Evolutionary conservation across 2,888 invertebrate species (phyloP).

Genomic region (Pyrochroa serraticornis): DNA sequence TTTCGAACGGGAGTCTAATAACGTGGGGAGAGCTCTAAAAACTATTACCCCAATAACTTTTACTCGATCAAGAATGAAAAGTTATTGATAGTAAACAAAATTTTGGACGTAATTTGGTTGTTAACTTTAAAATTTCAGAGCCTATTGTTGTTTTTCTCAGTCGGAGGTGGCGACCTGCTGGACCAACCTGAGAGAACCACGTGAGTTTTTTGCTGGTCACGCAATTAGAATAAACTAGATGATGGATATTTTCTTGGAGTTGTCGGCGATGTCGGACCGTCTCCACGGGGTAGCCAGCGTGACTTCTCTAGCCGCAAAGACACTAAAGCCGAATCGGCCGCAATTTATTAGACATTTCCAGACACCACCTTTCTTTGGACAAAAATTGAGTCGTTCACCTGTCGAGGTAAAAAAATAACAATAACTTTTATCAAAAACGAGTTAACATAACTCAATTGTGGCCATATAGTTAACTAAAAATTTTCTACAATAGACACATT

Average conservation of each 20-base stretch:
- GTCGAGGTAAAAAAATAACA: conserved; percentile 35
- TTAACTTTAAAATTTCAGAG: too few species aligned
- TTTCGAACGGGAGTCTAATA: too few species aligned
- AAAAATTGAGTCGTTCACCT: conserved; percentile 42
- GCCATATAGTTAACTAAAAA: conserved; percentile 4
- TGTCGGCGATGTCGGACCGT: conserved; percentile 33
- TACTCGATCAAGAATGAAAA: too few species aligned
- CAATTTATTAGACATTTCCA: conserved; percentile 40
- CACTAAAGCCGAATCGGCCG: conserved; percentile 22
- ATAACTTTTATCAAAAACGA: too few species aligned
- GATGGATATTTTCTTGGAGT: conserved; percentile 42
- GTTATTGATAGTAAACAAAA: too few species aligned
- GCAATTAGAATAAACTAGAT: conserved; percentile 5
- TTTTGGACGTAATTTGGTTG: too few species aligned
- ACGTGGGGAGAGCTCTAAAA: too few species aligned
- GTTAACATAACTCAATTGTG: conserved; percentile 5
- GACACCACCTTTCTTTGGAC: conserved; percentile 32
- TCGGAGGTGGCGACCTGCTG: too few species aligned
- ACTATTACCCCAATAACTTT: too few species aligned
- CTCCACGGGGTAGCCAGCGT: conserved; percentile 31
- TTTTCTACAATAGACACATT: conserved; percentile 7
- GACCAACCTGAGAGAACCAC: too few species aligned
- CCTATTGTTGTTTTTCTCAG: too few species aligned
- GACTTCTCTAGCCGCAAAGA: conserved; percentile 29
- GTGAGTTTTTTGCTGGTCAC: too few species aligned